These are phyloP conservation scores for Paracyclopina nana DNA, from an alignment of 1,140 invertebrate genomes.

Conservation along the genomic window DNA sequence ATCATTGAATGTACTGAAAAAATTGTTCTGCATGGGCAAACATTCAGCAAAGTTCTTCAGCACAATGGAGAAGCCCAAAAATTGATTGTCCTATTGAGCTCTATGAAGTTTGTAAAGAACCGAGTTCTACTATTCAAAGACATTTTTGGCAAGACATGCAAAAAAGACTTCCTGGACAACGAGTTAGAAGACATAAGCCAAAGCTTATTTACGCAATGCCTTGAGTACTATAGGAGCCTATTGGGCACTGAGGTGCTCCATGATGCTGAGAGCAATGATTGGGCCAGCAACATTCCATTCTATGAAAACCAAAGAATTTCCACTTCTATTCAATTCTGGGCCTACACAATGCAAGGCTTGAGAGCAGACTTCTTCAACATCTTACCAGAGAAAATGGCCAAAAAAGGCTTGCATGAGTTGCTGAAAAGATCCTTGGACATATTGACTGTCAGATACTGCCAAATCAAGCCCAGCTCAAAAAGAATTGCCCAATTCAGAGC, in stretches of 20 bases:
- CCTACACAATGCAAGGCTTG: not conserved
- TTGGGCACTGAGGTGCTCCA: not conserved
- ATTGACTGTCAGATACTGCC: conserved; percentile 5
- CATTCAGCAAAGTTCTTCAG: not conserved
- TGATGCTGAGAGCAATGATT: conserved; percentile 10
- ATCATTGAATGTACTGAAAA: conserved; percentile 1
- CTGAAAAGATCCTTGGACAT: not conserved
- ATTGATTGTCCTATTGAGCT: not conserved
- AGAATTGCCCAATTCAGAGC: conserved; percentile 4
- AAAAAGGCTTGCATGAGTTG: not conserved
- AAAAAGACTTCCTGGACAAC: too few species aligned
- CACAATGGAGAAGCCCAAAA: not conserved
- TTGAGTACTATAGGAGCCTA: conserved; percentile 1
- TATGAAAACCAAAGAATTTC: conserved; percentile 8
- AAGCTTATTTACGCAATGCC: not conserved
- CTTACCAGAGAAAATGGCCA: not conserved
- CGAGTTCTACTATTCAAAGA: not conserved
- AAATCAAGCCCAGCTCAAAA: not conserved
- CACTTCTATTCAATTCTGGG: conserved; percentile 8
- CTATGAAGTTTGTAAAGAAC: not conserved
- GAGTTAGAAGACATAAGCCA: not conserved
- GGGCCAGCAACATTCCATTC: not conserved
- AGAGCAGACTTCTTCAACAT: conserved; percentile 4
- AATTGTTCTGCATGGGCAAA: not conserved
- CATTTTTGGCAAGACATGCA: too few species aligned